Conservation (phyloP, 2,113 vertebrate genomes). For the Balaenoptera acutorostrata region DNA sequence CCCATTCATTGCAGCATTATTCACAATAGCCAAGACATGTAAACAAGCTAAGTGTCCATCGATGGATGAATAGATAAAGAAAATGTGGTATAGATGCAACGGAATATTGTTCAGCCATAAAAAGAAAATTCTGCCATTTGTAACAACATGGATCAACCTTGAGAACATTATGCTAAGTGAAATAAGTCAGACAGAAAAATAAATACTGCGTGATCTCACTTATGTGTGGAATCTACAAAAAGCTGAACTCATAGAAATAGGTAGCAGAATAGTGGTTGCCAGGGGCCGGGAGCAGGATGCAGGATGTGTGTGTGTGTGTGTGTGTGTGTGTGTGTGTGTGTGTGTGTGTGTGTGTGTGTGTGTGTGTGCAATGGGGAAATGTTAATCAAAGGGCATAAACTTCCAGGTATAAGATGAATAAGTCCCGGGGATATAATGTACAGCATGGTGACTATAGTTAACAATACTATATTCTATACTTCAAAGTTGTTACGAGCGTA, state of each 20-base stretch:
- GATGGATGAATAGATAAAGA: background rate
- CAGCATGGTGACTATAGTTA: background rate
- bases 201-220: background rate
- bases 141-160: background rate
- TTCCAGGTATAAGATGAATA: background rate
- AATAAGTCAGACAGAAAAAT: background rate
- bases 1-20: background rate
- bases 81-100: background rate
- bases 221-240: background rate
- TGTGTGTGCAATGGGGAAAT: background rate
- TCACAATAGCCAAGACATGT: background rate
- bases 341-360: no score
- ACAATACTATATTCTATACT: background rate
- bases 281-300: background rate
- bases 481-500: background rate
- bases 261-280: background rate
- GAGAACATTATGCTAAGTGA: background rate
- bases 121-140: background rate
- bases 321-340: background rate
- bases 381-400: background rate
- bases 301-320: background rate
- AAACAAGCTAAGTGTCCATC: background rate
- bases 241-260: background rate
- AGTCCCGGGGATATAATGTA: background rate
- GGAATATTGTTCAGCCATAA: background rate